Conservation (phyloP, 2,113 vertebrate genomes). For the Calyptomena viridis region DNA sequence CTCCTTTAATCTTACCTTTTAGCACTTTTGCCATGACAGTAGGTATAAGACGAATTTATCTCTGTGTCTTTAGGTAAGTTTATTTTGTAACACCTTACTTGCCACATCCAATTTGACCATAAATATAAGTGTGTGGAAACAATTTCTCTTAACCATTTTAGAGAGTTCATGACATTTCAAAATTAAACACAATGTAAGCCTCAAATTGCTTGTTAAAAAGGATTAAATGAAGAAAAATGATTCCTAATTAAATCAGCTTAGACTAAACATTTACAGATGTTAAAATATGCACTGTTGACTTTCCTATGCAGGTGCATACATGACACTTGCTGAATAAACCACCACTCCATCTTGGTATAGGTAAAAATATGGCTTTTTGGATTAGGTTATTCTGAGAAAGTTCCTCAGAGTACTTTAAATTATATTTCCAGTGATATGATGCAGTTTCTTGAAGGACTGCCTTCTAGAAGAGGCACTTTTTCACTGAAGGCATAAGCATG, state of each 20-base stretch:
- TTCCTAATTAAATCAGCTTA: not conserved
- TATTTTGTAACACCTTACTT: not conserved
- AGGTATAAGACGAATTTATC: not conserved
- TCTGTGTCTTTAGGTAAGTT: not conserved
- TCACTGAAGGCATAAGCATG: not conserved
- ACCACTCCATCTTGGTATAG: not conserved
- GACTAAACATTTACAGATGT: not conserved
- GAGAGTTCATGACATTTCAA: not conserved
- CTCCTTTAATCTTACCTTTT: not conserved
- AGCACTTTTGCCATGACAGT: not conserved
- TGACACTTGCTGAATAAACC: not conserved
- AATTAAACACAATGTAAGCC: not conserved
- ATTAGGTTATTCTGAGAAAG: not conserved
- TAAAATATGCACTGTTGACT: not conserved
- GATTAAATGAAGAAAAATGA: not conserved
- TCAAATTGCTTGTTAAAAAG: not conserved
- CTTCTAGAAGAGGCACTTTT: not conserved
- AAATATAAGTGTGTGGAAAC: not conserved
- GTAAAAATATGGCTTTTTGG: not conserved
- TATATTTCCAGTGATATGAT: not conserved
- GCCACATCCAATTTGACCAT: not conserved
- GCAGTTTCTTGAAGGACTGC: not conserved
- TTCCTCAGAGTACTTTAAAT: not conserved
- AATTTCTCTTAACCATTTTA: not conserved
- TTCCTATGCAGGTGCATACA: not conserved